Evolutionary conservation across 2,888 invertebrate genomes (phyloP).

Genomic region (Campopleginae sp.): DNA sequence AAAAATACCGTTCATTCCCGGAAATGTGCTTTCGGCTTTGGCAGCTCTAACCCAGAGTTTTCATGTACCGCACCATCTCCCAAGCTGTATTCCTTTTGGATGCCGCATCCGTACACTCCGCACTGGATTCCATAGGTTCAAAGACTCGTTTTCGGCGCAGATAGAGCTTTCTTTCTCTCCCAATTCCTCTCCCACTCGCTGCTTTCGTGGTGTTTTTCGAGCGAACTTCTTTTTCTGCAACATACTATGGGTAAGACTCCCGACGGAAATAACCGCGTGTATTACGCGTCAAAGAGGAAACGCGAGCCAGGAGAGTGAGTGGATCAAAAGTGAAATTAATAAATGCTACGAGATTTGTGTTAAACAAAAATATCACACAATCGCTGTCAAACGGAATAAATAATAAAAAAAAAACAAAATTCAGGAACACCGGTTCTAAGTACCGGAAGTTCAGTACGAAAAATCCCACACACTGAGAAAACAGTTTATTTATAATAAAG

Average conservation of each 20-base stretch:
- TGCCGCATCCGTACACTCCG: slow-evolving; percentile 26
- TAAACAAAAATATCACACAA: neutral
- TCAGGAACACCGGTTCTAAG: too few relatives aligned
- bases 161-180: slow-evolving; percentile 15
- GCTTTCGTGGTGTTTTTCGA: neutral
- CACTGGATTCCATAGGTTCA: slow-evolving; percentile 35
- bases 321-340: neutral
- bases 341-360: neutral
- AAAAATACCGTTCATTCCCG: slow-evolving; percentile 52
- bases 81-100: slow-evolving; percentile 29
- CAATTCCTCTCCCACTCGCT: neutral
- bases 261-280: slow-evolving; percentile 49
- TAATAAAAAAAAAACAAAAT: too few relatives aligned
- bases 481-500: too few relatives aligned
- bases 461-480: too few relatives aligned
- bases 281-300: slow-evolving; percentile 33
- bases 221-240: slow-evolving; percentile 45
- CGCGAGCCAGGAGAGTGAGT: neutral
- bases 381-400: neutral
- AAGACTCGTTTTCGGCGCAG: slow-evolving; percentile 34
- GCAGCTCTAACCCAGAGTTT: slow-evolving; percentile 44
- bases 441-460: too few relatives aligned
- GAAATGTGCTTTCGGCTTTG: slow-evolving; percentile 51
- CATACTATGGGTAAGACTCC: slow-evolving; percentile 47
- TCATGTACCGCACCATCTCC: slow-evolving; percentile 26